Conservation (phyloP, 2,113 vertebrate genomes). For the Tachysurus fulvidraco region DNA sequence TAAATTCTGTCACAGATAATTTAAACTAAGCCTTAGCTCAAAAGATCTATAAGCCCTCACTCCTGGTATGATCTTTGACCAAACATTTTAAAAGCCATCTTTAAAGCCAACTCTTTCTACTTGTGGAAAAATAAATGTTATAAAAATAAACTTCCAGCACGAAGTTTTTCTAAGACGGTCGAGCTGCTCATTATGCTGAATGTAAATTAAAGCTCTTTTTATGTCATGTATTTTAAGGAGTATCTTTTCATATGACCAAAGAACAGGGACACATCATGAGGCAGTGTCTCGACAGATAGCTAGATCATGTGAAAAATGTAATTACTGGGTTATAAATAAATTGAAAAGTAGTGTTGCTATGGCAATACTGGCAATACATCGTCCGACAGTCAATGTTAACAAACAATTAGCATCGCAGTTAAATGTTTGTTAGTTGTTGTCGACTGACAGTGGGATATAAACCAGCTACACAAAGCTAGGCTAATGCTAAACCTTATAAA, state of each 20-base stretch:
- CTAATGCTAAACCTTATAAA: neutral
- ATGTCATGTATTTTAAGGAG: neutral
- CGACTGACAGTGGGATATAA: neutral
- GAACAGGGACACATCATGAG: neutral
- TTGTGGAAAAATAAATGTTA: neutral
- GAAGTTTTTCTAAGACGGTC: neutral
- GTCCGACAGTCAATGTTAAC: neutral
- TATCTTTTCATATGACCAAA: neutral
- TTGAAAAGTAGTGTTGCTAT: neutral
- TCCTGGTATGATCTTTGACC: neutral
- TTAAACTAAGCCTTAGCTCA: neutral
- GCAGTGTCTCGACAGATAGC: neutral
- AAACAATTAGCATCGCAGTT: neutral
- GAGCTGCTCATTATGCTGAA: neutral
- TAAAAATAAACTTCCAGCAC: neutral
- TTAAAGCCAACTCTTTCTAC: neutral
- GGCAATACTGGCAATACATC: neutral
- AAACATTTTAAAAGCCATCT: neutral
- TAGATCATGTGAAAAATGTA: neutral
- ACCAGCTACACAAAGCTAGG: neutral
- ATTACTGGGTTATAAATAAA: neutral
- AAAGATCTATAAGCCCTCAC: neutral
- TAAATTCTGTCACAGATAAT: neutral
- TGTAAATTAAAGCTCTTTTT: neutral
- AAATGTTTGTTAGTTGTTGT: neutral